Percentiles rank a stretch among this genome's conserved stretches.
Evolutionary conservation across 2,113 vertebrate genomes (phyloP).

Genomic region (Tachuris rubrigastra): DNA sequence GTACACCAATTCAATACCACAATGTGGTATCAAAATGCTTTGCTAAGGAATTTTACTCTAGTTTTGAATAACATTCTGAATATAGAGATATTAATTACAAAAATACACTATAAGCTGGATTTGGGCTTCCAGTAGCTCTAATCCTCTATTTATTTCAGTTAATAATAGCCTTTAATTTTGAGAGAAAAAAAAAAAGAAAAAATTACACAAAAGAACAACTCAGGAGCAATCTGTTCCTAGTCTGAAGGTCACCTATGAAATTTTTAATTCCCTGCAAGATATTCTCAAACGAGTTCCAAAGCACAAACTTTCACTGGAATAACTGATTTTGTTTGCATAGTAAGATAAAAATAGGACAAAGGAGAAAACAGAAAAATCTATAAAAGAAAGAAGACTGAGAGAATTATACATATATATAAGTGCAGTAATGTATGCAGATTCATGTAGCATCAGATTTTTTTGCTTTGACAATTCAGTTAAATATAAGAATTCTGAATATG

Average conservation of each 20-base stretch:
- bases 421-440: not conserved
- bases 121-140: not conserved
- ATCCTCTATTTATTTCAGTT: not conserved
- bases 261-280: not conserved
- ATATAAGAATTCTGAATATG: not conserved
- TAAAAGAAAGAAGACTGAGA: not conserved
- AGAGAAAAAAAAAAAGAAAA: not conserved
- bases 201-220: not conserved
- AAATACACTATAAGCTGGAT: not conserved
- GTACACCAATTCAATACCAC: not conserved
- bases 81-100: not conserved
- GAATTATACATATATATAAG: not conserved
- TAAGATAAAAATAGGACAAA: not conserved
- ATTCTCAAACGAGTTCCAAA: not conserved
- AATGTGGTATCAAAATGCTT: not conserved
- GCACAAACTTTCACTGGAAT: not conserved
- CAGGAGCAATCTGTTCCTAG: not conserved
- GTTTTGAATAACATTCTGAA: not conserved
- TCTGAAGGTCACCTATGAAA: not conserved
- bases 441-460: not conserved
- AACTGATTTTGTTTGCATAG: not conserved
- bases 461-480: not conserved
- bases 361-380: not conserved
- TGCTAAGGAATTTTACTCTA: not conserved
- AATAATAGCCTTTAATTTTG: not conserved